phyloP scores from a whole-genome alignment of 2,113 vertebrate genomes.

The Pteropus alecto region DNA sequence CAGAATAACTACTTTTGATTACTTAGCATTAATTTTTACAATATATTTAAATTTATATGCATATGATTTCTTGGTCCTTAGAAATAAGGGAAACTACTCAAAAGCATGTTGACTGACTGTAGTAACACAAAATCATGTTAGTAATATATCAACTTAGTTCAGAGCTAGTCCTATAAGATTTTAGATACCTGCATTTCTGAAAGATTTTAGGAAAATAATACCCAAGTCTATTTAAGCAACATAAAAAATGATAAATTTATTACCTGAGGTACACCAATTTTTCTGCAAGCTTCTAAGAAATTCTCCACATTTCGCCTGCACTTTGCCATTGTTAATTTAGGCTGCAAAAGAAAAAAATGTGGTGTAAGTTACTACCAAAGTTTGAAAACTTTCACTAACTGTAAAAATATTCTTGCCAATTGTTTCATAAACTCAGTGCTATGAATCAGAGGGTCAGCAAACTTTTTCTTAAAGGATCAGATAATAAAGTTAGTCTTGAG shows the following conservation, averaged over 20 bases:
- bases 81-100: slow-evolving; percentile 37
- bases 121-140: neutral
- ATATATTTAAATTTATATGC: slow-evolving; percentile 23
- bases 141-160: neutral
- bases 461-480: neutral
- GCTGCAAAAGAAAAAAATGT: slow-evolving; percentile 83
- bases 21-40: slow-evolving; percentile 7
- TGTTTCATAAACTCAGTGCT: neutral
- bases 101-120: neutral
- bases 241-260: slow-evolving; percentile 6
- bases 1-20: slow-evolving; percentile 25
- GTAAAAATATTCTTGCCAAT: slow-evolving; percentile 6
- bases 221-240: neutral
- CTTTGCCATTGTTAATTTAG: slow-evolving; percentile 99
- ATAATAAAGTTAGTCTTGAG: neutral
- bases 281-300: slow-evolving; percentile 97
- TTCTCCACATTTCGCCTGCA: slow-evolving; percentile 98
- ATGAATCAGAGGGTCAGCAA: neutral
- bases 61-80: slow-evolving; percentile 7
- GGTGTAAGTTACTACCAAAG: neutral
- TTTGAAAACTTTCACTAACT: neutral
- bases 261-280: slow-evolving; percentile 98
- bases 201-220: slow-evolving; percentile 29
- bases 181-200: slow-evolving; percentile 18
- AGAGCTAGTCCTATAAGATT: neutral